phyloP scores from a whole-genome alignment of 2,888 invertebrate species.

The Ochlodes sylvanus region DNA sequence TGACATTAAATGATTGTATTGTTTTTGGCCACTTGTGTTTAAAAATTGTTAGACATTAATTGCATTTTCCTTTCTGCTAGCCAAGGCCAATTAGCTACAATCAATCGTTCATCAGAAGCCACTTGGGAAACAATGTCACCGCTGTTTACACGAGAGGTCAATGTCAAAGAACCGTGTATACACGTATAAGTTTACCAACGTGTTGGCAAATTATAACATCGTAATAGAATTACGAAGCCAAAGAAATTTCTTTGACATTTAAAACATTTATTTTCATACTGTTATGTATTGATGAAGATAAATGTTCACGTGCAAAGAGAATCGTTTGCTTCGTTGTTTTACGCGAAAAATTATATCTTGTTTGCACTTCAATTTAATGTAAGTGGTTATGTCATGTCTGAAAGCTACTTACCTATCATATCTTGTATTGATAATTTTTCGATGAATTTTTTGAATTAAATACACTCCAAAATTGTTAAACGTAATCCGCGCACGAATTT shows the following conservation, averaged over 20 bases:
- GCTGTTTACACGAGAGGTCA: slow-evolving; percentile 34
- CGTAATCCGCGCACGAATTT: too few relatives aligned
- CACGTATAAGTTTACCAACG: neutral
- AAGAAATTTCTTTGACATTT: slow-evolving; percentile 16
- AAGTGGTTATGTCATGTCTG: neutral
- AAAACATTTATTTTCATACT: slow-evolving; percentile 7
- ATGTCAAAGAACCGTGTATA: slow-evolving; percentile 29
- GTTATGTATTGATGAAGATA: neutral
- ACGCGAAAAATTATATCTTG: slow-evolving; percentile 1
- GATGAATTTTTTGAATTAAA: too few relatives aligned
- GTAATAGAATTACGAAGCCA: slow-evolving; percentile 31
- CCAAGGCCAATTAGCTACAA: slow-evolving; percentile 18
- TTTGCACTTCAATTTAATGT: neutral
- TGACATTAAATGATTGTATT: too few relatives aligned
- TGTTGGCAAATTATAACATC: slow-evolving; percentile 3
- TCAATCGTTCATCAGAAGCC: slow-evolving; percentile 12
- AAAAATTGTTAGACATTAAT: slow-evolving; percentile 1
- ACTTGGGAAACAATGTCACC: slow-evolving; percentile 15
- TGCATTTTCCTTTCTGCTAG: slow-evolving; percentile 3
- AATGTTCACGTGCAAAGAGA: neutral
- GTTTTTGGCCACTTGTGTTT: neutral
- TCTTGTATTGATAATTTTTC: too few relatives aligned
- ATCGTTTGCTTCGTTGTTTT: neutral
- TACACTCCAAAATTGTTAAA: too few relatives aligned
- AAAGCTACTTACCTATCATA: neutral